A percentile compares a stretch with the other conserved stretches of the same genome.
phyloP scores from a whole-genome alignment of 2,888 invertebrate species.

The Deroplatys truncata region DNA sequence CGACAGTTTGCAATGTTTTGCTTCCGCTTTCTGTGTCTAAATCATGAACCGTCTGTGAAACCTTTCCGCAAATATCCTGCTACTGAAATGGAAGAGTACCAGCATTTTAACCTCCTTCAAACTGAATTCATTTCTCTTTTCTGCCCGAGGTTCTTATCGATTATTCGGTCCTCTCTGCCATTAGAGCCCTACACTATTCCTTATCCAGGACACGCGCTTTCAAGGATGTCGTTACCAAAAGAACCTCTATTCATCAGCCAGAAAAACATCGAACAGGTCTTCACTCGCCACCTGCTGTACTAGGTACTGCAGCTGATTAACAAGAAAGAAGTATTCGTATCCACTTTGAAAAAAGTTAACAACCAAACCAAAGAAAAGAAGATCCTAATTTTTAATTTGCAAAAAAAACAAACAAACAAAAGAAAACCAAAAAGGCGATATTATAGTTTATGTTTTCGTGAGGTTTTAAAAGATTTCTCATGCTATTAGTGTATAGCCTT shows the following conservation, averaged over 20 bases:
- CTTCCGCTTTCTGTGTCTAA: no score
- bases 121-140: background rate
- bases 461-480: no score
- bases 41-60: background rate
- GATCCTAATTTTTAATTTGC: no score
- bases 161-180: background rate
- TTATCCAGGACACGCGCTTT: background rate
- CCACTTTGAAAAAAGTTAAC: no score
- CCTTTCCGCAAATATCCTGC: background rate
- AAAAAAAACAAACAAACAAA: no score
- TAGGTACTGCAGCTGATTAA: no score
- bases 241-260: background rate
- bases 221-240: background rate
- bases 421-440: no score
- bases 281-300: background rate
- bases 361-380: no score
- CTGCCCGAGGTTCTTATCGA: background rate
- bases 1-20: no score
- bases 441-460: no score
- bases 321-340: no score
- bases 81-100: background rate
- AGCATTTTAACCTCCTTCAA: background rate
- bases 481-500: no score
- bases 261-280: background rate
- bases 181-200: background rate